Conservation (phyloP, 1,140 invertebrate genomes). For the Physella acuta region DNA sequence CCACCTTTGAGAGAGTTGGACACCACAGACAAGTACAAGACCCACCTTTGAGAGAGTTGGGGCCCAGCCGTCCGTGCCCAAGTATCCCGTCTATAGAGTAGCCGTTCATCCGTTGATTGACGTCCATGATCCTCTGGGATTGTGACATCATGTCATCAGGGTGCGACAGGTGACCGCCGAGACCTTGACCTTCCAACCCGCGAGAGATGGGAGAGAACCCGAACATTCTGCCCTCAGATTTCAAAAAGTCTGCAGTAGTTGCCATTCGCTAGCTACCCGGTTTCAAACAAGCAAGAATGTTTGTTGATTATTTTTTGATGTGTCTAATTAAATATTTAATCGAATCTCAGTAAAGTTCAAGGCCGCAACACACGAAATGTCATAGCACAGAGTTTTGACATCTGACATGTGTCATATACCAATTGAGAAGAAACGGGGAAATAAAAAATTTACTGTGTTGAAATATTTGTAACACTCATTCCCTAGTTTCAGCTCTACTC, state of each 20-base stretch:
- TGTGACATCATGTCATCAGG: constrained; percentile 6
- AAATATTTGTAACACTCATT: not conserved
- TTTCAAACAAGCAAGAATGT: no score
- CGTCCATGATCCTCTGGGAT: not conserved
- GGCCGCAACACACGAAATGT: no score
- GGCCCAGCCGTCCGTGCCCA: constrained; percentile 1
- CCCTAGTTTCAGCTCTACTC: not conserved
- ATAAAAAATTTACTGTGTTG: not conserved
- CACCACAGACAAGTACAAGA: no score
- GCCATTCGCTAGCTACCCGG: no score
- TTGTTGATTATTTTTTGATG: no score
- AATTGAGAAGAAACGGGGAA: no score
- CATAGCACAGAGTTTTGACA: no score
- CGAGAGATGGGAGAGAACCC: not conserved
- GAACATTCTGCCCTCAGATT: constrained; percentile 13
- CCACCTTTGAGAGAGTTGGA: no score
- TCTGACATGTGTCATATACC: no score
- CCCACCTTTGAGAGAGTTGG: constrained; percentile 14
- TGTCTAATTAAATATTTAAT: no score
- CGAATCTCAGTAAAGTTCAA: no score
- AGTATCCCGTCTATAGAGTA: constrained; percentile 15
- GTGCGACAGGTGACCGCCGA: not conserved
- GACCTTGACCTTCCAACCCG: not conserved
- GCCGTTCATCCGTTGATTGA: constrained; percentile 10
- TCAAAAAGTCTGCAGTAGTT: constrained; percentile 10